These are phyloP conservation scores for Phylloscopus trochilus DNA, from an alignment of 2,113 vertebrate species.

Conservation along the genomic window DNA sequence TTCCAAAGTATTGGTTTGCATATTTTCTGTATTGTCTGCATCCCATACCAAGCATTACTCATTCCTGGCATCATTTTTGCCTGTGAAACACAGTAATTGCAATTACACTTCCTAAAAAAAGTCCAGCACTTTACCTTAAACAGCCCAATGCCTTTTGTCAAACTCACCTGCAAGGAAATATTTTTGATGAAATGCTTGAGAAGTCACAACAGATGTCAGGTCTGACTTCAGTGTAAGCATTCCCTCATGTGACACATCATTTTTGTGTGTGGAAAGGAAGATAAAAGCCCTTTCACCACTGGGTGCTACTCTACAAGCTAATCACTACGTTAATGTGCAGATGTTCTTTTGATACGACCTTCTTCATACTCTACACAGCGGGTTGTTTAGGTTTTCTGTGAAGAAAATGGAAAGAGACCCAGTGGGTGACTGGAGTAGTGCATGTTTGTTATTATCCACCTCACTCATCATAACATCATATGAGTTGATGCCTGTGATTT, in stretches of 20 bases:
- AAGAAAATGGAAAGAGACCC: conserved; percentile 15
- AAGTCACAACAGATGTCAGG: background rate
- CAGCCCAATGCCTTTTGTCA: background rate
- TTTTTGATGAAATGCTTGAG: background rate
- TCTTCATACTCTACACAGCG: background rate
- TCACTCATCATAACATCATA: background rate
- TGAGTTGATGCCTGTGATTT: background rate
- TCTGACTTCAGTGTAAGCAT: background rate
- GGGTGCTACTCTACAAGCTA: background rate
- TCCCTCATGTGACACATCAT: background rate
- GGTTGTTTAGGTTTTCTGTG: background rate
- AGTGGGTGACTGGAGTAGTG: background rate
- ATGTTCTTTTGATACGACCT: background rate
- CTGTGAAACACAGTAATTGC: background rate
- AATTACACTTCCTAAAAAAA: background rate
- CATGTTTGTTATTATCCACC: background rate
- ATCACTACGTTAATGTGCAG: background rate
- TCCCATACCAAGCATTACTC: background rate
- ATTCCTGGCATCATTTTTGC: background rate
- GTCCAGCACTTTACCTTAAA: background rate
- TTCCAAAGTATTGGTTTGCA: background rate
- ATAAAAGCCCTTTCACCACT: background rate
- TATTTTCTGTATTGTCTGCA: background rate
- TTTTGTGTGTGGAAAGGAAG: background rate
- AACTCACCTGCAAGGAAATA: background rate